Evolutionary conservation across 2,797 vertebrate genomes (phyloP).

Genomic region (Acanthurus lineatus): DNA sequence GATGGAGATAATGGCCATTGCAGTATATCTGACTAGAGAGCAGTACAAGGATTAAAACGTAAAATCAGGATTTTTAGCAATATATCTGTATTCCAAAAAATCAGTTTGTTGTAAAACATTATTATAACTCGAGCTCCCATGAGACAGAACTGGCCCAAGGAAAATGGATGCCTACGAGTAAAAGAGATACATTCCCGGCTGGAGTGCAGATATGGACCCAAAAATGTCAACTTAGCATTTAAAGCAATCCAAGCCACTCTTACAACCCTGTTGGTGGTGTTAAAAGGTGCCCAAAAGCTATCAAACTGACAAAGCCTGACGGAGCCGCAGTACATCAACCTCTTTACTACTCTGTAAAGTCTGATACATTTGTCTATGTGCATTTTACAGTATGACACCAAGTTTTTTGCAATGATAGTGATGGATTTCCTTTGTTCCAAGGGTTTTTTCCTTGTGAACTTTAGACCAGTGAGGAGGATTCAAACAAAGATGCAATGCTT

Average conservation of each 20-base stretch:
- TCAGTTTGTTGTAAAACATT: background rate
- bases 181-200: conserved; percentile 34
- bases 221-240: conserved; percentile 82
- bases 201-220: conserved; percentile 62
- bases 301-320: conserved; percentile 78
- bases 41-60: conserved; percentile 10
- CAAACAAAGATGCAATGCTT: conserved; percentile 83
- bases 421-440: conserved; percentile 58
- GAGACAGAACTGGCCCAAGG: background rate
- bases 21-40: conserved; percentile 21
- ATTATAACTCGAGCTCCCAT: conserved; percentile 29
- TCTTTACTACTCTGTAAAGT: conserved; percentile 78
- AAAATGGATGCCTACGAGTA: conserved; percentile 20
- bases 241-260: conserved; percentile 69
- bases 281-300: conserved; percentile 78
- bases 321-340: conserved; percentile 73
- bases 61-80: background rate
- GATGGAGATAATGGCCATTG: conserved; percentile 25
- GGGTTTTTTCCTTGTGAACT: conserved; percentile 56
- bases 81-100: conserved; percentile 30
- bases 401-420: conserved; percentile 54
- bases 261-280: conserved; percentile 73
- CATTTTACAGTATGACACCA: conserved; percentile 64
- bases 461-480: conserved; percentile 62
- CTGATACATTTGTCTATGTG: conserved; percentile 74